Evolutionary conservation across 2,888 invertebrate genomes (phyloP).

Genomic region (Erebia palarica): DNA sequence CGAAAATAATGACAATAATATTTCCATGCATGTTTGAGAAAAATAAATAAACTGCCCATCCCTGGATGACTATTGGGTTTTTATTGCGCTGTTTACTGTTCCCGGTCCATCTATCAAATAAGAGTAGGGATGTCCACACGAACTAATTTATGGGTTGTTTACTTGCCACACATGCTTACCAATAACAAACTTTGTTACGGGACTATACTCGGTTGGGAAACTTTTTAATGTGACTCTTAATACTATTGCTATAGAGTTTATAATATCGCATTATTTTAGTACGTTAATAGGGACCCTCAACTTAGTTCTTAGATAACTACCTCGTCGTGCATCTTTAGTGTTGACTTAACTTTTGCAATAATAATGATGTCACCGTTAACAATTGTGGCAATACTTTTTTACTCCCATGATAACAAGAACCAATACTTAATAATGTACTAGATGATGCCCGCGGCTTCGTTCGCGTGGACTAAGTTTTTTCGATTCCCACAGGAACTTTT

Average conservation of each 20-base stretch:
- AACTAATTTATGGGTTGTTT: slow-evolving; percentile 70
- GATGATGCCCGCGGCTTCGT: too few relatives aligned
- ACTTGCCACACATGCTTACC: slow-evolving; percentile 43
- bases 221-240: slow-evolving; percentile 19
- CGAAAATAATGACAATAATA: too few relatives aligned
- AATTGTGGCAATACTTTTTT: neutral
- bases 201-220: slow-evolving; percentile 8
- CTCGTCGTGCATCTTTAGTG: slow-evolving; percentile 14
- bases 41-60: slow-evolving; percentile 39
- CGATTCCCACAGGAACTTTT: too few relatives aligned
- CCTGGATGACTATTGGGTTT: slow-evolving; percentile 43
- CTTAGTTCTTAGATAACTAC: slow-evolving; percentile 6
- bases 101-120: slow-evolving; percentile 50
- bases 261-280: slow-evolving; percentile 1
- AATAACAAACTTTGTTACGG: slow-evolving; percentile 27
- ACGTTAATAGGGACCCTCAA: slow-evolving; percentile 1
- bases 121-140: slow-evolving; percentile 43
- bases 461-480: too few relatives aligned
- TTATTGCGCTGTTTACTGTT: slow-evolving; percentile 53
- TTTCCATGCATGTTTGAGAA: too few relatives aligned
- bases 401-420: neutral
- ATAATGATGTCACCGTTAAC: neutral
- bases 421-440: too few relatives aligned
- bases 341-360: slow-evolving; percentile 1
- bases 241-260: slow-evolving; percentile 2